Evolutionary conservation across 2,888 invertebrate genomes (phyloP).

Genomic region (Cosmia pyralina): DNA sequence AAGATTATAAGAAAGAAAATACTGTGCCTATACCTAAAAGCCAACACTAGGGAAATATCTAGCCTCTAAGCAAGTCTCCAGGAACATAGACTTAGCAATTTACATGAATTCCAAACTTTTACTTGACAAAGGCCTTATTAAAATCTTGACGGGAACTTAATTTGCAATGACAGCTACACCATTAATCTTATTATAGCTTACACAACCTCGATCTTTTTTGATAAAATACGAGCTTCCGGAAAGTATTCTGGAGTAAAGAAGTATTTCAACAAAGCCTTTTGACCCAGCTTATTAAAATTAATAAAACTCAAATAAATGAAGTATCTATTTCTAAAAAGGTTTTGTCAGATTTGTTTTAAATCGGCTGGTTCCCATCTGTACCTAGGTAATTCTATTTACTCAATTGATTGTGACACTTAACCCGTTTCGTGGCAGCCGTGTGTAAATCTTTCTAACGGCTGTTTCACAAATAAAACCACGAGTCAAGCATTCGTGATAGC

Average conservation of each 20-base stretch:
- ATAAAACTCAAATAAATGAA: slow-evolving; percentile 39
- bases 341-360: slow-evolving; percentile 70
- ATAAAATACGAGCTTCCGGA: slow-evolving; percentile 66
- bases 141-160: slow-evolving; percentile 85
- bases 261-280: slow-evolving; percentile 24
- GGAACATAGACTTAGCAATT: slow-evolving; percentile 77
- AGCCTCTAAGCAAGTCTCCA: slow-evolving; percentile 8
- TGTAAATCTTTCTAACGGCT: slow-evolving; percentile 85
- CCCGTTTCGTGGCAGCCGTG: slow-evolving; percentile 75
- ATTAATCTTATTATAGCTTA: slow-evolving; percentile 83
- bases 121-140: slow-evolving; percentile 83
- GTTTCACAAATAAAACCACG: slow-evolving; percentile 82
- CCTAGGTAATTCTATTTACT: slow-evolving; percentile 76
- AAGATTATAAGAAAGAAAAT: slow-evolving; percentile 32
- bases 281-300: slow-evolving; percentile 1
- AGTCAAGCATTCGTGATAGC: slow-evolving; percentile 79
- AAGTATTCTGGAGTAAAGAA: slow-evolving; percentile 69
- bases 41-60: slow-evolving; percentile 5
- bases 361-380: slow-evolving; percentile 68
- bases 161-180: slow-evolving; percentile 83
- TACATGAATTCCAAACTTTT: slow-evolving; percentile 81
- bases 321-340: slow-evolving; percentile 58
- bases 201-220: slow-evolving; percentile 70
- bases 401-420: slow-evolving; percentile 82
- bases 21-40: slow-evolving; percentile 5